These are phyloP conservation scores for Raphicerus campestris DNA, from an alignment of 2,113 vertebrate species.

Conservation along the genomic window DNA sequence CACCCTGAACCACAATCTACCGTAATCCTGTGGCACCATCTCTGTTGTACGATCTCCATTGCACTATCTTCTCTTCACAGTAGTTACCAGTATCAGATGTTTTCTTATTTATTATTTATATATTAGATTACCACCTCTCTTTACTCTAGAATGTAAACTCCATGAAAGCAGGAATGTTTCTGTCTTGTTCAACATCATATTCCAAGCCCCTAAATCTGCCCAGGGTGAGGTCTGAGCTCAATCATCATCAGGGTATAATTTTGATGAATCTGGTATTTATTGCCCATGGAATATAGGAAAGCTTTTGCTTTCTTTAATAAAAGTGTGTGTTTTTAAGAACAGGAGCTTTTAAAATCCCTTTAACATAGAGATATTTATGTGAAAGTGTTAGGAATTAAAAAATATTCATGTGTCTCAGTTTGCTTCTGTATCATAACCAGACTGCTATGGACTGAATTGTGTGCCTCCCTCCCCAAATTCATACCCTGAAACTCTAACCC, in stretches of 20 bases:
- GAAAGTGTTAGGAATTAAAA: background rate
- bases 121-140: background rate
- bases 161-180: background rate
- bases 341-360: background rate
- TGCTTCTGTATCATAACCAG: background rate
- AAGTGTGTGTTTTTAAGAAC: background rate
- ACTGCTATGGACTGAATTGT: background rate
- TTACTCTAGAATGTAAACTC: background rate
- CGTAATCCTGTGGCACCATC: background rate
- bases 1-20: background rate
- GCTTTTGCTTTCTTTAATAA: background rate
- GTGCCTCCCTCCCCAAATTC: background rate
- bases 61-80: background rate
- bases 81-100: background rate
- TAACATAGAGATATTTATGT: background rate
- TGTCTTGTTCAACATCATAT: background rate
- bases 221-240: background rate
- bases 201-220: background rate
- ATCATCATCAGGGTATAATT: background rate
- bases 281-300: background rate
- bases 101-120: background rate
- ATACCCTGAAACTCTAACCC: background rate
- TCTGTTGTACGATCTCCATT: background rate
- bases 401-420: background rate
- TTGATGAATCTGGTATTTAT: background rate